Conservation (phyloP, 37 sponge, comb jelly and placozoan species). For the Aplysina aerophoba region DNA sequence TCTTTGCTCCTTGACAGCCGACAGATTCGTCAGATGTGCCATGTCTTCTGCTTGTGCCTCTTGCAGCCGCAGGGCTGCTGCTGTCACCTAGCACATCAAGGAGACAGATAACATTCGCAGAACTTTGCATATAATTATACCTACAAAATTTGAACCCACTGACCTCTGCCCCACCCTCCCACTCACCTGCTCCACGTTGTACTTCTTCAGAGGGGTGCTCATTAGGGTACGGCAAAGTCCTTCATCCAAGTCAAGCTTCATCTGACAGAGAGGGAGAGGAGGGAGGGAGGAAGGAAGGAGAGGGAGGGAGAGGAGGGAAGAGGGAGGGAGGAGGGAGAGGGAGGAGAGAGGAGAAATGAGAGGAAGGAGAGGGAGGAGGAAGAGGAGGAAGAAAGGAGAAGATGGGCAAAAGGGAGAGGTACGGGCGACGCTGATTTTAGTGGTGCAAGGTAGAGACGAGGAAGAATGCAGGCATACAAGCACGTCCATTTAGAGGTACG, state of each 20-base stretch:
- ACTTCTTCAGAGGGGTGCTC: constrained; percentile 23
- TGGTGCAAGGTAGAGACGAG: too few relatives aligned
- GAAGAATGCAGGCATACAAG: constrained; percentile 25
- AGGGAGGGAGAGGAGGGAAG: background rate
- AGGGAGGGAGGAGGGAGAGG: background rate
- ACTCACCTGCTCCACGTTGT: background rate
- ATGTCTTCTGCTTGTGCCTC: constrained; percentile 47
- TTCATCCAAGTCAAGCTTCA: constrained; percentile 68
- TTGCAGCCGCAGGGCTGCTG: constrained; percentile 60
- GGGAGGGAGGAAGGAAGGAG: background rate
- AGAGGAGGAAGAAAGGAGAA: too few relatives aligned
- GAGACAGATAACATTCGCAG: too few relatives aligned
- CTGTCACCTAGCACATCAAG: constrained; percentile 55
- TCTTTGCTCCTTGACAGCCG: constrained; percentile 68
- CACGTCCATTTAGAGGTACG: constrained; percentile 17
- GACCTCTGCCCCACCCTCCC: too few relatives aligned
- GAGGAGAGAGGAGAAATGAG: too few relatives aligned
- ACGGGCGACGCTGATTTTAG: too few relatives aligned
- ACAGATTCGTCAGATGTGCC: constrained; percentile 41
- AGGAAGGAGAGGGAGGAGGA: background rate
- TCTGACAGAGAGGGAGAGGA: constrained; percentile 32
- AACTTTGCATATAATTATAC: too few relatives aligned
- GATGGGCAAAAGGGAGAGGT: too few relatives aligned
- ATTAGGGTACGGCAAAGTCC: constrained; percentile 43
- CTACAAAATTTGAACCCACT: too few relatives aligned